Evolutionary conservation across 2,113 vertebrate species (phyloP).

Genomic region (Istiophorus platypterus): DNA sequence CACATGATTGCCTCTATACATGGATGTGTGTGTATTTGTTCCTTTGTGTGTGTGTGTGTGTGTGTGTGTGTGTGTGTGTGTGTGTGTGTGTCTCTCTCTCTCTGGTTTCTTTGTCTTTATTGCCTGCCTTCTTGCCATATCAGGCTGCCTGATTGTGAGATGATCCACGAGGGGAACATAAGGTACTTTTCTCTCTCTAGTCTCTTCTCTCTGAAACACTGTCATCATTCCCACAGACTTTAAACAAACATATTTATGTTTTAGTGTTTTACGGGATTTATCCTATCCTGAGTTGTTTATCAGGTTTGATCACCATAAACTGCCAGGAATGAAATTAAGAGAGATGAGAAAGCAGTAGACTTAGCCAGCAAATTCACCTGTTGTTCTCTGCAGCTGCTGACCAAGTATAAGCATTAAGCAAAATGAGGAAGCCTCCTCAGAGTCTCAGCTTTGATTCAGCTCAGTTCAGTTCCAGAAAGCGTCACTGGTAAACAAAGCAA

Average conservation of each 20-base stretch:
- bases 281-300: neutral
- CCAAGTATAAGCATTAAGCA: too few relatives aligned
- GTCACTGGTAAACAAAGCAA: too few relatives aligned
- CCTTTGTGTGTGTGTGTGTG: slow-evolving; percentile 38
- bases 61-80: slow-evolving; percentile 4
- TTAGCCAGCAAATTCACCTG: too few relatives aligned
- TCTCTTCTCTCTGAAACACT: slow-evolving; percentile 42
- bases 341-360: too few relatives aligned
- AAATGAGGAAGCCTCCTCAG: too few relatives aligned
- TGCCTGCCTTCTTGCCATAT: slow-evolving; percentile 78
- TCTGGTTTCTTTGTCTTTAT: slow-evolving; percentile 62
- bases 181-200: slow-evolving; percentile 86
- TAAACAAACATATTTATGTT: neutral
- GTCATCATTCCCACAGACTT: slow-evolving; percentile 1
- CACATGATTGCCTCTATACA: neutral
- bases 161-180: slow-evolving; percentile 82
- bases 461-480: too few relatives aligned
- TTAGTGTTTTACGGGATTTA: neutral
- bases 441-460: too few relatives aligned
- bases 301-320: neutral
- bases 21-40: neutral
- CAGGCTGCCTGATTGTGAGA: slow-evolving; percentile 88
- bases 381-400: too few relatives aligned
- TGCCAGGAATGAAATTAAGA: neutral
- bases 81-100: slow-evolving; percentile 38